Percentiles rank a stretch among this genome's conserved stretches.
phyloP scores from a whole-genome alignment of 64 coral and sea anemone species.

The Montipora foliosa region DNA sequence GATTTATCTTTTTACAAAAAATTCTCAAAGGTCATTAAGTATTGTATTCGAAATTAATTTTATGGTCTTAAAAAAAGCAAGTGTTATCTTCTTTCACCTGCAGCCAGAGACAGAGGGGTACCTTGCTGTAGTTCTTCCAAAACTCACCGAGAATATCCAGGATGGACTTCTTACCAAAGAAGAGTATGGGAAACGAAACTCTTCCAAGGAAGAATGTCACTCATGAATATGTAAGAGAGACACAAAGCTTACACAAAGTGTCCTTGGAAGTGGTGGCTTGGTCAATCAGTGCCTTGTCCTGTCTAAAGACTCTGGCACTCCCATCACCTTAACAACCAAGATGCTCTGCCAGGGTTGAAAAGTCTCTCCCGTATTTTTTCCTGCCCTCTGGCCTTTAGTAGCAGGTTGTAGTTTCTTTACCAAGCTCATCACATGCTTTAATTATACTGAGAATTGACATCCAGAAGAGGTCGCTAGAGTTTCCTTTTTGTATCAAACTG shows the following conservation, averaged over 20 bases:
- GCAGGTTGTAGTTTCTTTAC: too few species aligned
- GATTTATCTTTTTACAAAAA: too few species aligned
- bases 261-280: background rate
- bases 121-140: slow-evolving; percentile 94
- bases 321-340: background rate
- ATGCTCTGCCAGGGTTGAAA: background rate
- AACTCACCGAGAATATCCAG: slow-evolving; percentile 75
- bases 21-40: too few species aligned
- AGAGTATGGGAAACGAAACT: slow-evolving; percentile 57
- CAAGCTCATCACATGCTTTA: too few species aligned
- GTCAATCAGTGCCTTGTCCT: background rate
- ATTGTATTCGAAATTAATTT: too few species aligned
- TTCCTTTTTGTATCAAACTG: too few species aligned
- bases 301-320: background rate
- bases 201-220: slow-evolving; percentile 15
- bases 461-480: too few species aligned
- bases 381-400: too few species aligned
- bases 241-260: background rate
- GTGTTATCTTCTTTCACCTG: slow-evolving; percentile 4
- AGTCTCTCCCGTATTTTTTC: too few species aligned
- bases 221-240: background rate
- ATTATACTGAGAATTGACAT: too few species aligned
- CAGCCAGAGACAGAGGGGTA: slow-evolving; percentile 95
- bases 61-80: background rate
- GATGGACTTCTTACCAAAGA: slow-evolving; percentile 64